These are phyloP conservation scores for Epizoanthus scotinus DNA, from an alignment of 92 coral and sea anemone species.

Conservation along the genomic window DNA sequence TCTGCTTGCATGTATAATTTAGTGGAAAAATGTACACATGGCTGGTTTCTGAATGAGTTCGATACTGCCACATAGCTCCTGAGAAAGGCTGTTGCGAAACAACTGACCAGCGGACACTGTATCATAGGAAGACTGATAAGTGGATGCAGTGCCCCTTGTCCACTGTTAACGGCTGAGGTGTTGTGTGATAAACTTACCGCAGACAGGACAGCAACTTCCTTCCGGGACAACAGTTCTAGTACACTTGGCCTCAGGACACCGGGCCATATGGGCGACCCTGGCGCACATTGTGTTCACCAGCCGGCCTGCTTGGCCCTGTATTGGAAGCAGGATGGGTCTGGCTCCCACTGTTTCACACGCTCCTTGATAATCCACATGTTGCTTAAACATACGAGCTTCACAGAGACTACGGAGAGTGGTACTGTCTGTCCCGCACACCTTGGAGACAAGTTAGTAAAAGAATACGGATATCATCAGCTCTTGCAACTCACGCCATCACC, in stretches of 20 bases:
- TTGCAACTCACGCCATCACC: too few species aligned
- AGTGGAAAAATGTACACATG: too few species aligned
- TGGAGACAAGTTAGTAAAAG: background rate
- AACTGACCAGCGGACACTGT: too few species aligned
- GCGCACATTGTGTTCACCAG: constrained; percentile 66
- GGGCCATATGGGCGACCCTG: constrained; percentile 61
- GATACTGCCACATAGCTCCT: too few species aligned
- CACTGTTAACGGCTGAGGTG: background rate
- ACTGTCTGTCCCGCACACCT: constrained; percentile 93
- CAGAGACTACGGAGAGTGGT: constrained; percentile 70
- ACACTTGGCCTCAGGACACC: constrained; percentile 67
- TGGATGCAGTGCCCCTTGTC: background rate
- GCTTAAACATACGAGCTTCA: constrained; percentile 63
- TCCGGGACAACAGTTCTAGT: constrained; percentile 66
- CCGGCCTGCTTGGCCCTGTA: constrained; percentile 17
- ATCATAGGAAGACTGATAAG: too few species aligned
- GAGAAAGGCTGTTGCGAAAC: too few species aligned
- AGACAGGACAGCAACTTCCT: constrained; percentile 91
- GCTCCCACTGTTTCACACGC: constrained; percentile 71
- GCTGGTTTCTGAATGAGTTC: too few species aligned
- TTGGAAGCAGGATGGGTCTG: constrained; percentile 52
- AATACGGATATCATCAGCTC: background rate
- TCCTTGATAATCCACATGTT: constrained; percentile 88
- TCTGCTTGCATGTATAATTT: too few species aligned
- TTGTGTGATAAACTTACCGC: constrained; percentile 65